Base-by-base conservation (phyloP, 2,113 vertebrate species). In the Monarcha castaneiventris region DNA sequence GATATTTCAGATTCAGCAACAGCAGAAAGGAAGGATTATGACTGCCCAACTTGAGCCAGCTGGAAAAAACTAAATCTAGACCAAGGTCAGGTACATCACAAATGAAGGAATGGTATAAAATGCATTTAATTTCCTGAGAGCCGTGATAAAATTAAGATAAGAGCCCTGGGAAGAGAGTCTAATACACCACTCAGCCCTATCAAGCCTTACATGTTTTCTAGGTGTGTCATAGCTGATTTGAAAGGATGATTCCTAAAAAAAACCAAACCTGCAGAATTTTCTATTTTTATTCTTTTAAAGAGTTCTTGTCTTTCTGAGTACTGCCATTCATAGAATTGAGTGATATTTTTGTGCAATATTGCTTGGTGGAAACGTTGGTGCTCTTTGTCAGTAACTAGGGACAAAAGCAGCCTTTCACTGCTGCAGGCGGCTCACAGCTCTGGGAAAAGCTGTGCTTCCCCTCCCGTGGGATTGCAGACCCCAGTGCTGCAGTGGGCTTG, bases 91-190 rank as follows among this genome's bases (percentile, higher is more conserved):
- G 64, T 84, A 68, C 52, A 52, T 59, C 39, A 73, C 33, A 86
- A 90, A 92, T 62, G 86, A 93, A 90, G 54, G 49, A 92, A 68
- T 6, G 13, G 56, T 62, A 84, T 61, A 51, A 87, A 90, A 44
- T 55, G 15, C 16, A 84, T 71, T 95, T 96, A 86, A 86, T 96
- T 97, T 97, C 90, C 93, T 84, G 79, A 81, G 23, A 93, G 30
- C 56, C 88, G 61, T 75, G 73, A 81, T 87, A 89, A 94, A 92
- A 92, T 89, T 90, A 75, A 94, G 72, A 92, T 54, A 68, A 64
- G 54, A 71, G 61, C 32, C 11, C 64, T 78, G 44, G 27, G 32
- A 93, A 90, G 58, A 81, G 35, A 91, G 37, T 74, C 44, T 86
- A 78, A 92, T 81, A 61, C 27, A 61, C 27, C 25, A 37, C 29